Percentiles rank a stretch among this genome's conserved stretches.
Conservation (phyloP, 2,797 vertebrate genomes). For the Pelodytes ibericus region DNA sequence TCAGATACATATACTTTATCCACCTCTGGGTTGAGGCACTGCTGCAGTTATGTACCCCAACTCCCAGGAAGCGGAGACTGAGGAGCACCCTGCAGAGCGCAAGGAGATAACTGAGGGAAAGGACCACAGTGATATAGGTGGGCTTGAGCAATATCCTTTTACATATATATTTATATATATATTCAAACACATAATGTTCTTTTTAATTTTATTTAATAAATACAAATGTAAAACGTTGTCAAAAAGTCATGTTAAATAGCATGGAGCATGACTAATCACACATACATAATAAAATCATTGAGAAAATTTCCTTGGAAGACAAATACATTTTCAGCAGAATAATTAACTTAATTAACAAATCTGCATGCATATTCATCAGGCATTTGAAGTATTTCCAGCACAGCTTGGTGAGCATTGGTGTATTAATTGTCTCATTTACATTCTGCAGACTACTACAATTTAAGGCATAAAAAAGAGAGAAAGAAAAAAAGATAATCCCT, state of each 20-base stretch:
- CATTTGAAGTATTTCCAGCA: slow-evolving; percentile 99
- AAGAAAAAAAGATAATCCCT: slow-evolving; percentile 63
- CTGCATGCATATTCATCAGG: slow-evolving; percentile 99
- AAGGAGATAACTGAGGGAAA: too few relatives aligned
- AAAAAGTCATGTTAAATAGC: slow-evolving; percentile 93
- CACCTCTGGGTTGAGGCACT: too few relatives aligned
- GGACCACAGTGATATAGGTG: too few relatives aligned
- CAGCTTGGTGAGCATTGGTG: slow-evolving; percentile 99
- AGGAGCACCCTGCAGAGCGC: too few relatives aligned
- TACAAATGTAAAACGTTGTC: slow-evolving; percentile 77
- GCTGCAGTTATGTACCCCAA: too few relatives aligned
- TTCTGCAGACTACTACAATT: slow-evolving; percentile 98
- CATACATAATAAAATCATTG: slow-evolving; percentile 99
- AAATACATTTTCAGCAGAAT: slow-evolving; percentile 99
- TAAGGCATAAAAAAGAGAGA: slow-evolving; percentile 71
- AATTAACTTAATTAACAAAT: slow-evolving; percentile 99
- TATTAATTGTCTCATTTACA: slow-evolving; percentile 99
- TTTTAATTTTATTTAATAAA: not conserved
- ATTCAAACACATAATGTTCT: not conserved
- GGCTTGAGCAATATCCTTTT: not conserved
- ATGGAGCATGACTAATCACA: slow-evolving; percentile 97
- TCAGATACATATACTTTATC: too few relatives aligned
- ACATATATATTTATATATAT: not conserved
- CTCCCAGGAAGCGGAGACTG: too few relatives aligned
- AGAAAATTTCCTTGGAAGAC: slow-evolving; percentile 99